These are phyloP conservation scores for Mimumesa dahlbomi DNA, from an alignment of 2,888 invertebrate genomes.

Conservation along the genomic window DNA sequence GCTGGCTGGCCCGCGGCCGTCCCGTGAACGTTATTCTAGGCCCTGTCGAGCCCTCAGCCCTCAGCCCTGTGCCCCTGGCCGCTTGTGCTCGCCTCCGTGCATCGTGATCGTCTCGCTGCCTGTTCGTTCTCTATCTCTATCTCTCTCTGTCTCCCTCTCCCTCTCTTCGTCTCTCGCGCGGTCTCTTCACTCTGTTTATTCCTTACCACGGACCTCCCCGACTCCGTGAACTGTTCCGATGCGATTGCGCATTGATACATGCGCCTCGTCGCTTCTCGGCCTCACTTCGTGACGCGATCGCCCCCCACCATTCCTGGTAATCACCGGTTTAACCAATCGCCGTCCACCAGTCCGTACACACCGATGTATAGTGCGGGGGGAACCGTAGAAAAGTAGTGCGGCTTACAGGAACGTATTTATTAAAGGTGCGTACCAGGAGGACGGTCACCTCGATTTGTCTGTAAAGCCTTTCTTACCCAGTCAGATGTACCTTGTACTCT, in stretches of 20 bases:
- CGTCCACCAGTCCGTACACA: conserved; percentile 61
- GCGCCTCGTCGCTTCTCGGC: conserved; percentile 68
- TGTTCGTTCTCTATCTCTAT: conserved; percentile 64
- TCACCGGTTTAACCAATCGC: conserved; percentile 60
- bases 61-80: conserved; percentile 79
- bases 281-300: conserved; percentile 70
- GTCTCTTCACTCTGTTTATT: conserved; percentile 75
- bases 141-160: conserved; percentile 63
- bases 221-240: conserved; percentile 74
- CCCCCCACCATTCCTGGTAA: conserved; percentile 41
- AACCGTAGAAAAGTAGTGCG: conserved; percentile 65
- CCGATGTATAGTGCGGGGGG: conserved; percentile 45
- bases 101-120: conserved; percentile 74
- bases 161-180: conserved; percentile 55
- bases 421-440: conserved; percentile 36
- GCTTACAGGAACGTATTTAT: conserved; percentile 59
- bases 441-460: conserved; percentile 49
- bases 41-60: conserved; percentile 76
- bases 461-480: conserved; percentile 29
- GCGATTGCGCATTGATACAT: conserved; percentile 78
- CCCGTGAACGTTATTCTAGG: conserved; percentile 70
- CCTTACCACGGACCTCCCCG: conserved; percentile 73
- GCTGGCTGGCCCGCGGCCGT: conserved; percentile 62
- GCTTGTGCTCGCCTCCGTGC: conserved; percentile 76
- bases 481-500: no score